Evolutionary conservation across 1,140 invertebrate species (phyloP), one percentile per base, ranked within the genome.

Genomic region (Radopholus similis): DNA sequence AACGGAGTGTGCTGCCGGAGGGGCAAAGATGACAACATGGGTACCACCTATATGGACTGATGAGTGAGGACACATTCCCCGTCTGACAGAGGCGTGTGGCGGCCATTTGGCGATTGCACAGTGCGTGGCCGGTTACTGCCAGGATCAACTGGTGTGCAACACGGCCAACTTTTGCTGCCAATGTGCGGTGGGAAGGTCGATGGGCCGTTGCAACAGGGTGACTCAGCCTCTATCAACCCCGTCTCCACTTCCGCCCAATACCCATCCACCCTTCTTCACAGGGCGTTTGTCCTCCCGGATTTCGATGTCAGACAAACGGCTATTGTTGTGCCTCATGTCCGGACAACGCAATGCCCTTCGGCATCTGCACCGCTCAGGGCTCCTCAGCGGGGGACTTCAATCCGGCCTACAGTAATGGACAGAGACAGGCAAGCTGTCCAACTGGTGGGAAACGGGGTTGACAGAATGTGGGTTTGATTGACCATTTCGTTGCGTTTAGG

Each of bases 101-200:
- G 75, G 75, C 15, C 66, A 68, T 37, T 49, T 70, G 13, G 63
- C 74, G 2, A 28, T 73, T 13, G 67, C 44, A n/a, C 51, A 66
- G 15, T 77, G 75, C 51, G 59, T 35, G 2, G 37, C 47, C 60
- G 32, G 64, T 55, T 30, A 38, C 32, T 59, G 70, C 53, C 32
- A 66, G 59, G 28, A 58, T 32, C 28, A 32, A 15, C 23, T 53
- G 42, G 37, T 70, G 3, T 77, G 75, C 53, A 77, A 73, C 8
- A 49, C 75, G 1, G 70, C 75, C 23, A 72, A 74, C 56, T 77
- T 72, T 40, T 77, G 75, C 42, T 77, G 75, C 57, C 70, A 72
- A 40, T 77, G 75, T 47, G 63, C 71, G 5, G 70, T 75, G 47
- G 75, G 75, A 18, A 44, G 63, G 26, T 66, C 66, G 15, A 65